These are phyloP conservation scores for Macroglossus sobrinus DNA, from an alignment of 2,113 vertebrate species.

Conservation along the genomic window DNA sequence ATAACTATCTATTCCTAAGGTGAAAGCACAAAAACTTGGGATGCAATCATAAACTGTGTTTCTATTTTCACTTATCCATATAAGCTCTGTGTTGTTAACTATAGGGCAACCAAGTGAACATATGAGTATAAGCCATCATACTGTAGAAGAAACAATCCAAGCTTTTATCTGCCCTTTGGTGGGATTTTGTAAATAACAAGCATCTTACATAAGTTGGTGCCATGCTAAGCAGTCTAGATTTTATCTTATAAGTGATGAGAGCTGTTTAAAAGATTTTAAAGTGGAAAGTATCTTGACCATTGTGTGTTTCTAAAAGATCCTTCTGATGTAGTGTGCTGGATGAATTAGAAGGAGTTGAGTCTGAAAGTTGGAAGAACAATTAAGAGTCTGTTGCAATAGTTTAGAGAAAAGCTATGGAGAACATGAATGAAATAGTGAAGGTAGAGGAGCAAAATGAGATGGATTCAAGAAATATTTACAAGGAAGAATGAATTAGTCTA, in stretches of 20 bases:
- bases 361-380: neutral
- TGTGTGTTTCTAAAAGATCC: neutral
- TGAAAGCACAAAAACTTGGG: neutral
- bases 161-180: neutral
- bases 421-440: neutral
- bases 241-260: neutral
- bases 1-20: neutral
- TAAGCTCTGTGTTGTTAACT: neutral
- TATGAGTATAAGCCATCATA: neutral
- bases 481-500: neutral
- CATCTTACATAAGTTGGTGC: neutral
- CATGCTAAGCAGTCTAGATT: neutral
- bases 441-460: neutral
- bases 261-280: slow-evolving; percentile 1
- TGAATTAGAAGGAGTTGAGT: neutral
- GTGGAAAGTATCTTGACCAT: neutral
- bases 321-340: neutral
- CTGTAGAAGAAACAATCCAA: neutral
- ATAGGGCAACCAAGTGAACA: neutral
- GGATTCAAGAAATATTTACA: neutral
- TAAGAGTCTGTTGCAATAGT: neutral
- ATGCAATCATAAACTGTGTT: neutral
- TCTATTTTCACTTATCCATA: neutral
- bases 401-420: neutral
- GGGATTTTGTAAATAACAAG: neutral